Evolutionary conservation across 2,113 vertebrate species (phyloP), one percentile per base, ranked within the genome.

Genomic region (Eclectus roratus): DNA sequence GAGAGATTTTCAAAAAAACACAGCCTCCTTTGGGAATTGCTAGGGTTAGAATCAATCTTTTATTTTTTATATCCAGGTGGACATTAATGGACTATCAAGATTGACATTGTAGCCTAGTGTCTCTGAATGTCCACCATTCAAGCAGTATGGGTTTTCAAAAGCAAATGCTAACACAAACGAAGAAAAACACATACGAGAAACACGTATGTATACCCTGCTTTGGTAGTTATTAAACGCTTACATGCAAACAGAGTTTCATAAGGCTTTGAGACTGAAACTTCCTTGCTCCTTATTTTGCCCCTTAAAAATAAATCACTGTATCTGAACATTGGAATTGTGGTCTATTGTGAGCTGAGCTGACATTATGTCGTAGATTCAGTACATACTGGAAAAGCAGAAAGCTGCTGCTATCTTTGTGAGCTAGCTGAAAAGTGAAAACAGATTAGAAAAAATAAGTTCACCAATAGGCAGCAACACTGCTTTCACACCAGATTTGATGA

Each of bases 401-500:
- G 80, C 82, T 91, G 15, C 61, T 91, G 91, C 79, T 95, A 96
- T 96, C 91, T 96, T 90, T 96, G 77, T 88, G 87, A 96, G 87
- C 73, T 93, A 88, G 68, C 29, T 88, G 85, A 91, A 97, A 93
- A 97, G 77, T 49, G 83, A 84, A 94, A 79, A 83, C 56, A 94
- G 93, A 94, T 96, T 89, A 96, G 69, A 97, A 94, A 94, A 96
- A 96, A 60, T 84, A 96, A 89, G 63, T 88, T 97, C 88, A 89
- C 97, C 96, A 92, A 82, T 44, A 97, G 85, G 69, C 89, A 96
- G 84, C 68, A 96, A 96, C 88, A 96, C 66, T 74, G 61, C 50
- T 46, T 95, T 92, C 91, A 91, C 46, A 96, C 53, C 56, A 89
- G 61, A 93, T 93, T 80, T 94, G 91, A 96, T 85, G 85, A 97